A percentile compares a stretch with the other conserved stretches of the same genome.
phyloP scores from a whole-genome alignment of 2,888 invertebrate species.

The Galeopsomyia nigrocyanea region DNA sequence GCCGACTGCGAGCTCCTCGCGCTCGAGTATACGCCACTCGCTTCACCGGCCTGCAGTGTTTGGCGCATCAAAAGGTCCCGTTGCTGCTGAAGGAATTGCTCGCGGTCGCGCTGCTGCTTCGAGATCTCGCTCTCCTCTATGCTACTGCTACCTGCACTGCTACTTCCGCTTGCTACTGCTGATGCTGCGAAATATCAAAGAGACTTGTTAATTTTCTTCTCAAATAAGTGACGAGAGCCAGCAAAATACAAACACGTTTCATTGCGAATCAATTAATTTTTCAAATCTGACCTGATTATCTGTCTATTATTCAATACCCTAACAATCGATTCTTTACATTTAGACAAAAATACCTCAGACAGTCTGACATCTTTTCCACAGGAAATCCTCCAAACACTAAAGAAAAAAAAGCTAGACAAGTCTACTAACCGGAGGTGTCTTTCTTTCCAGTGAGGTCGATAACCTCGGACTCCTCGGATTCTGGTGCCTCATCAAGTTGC shows the following conservation, averaged over 20 bases:
- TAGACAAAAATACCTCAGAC: too few relatives aligned
- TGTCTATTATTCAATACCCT: too few relatives aligned
- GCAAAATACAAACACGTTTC: too few relatives aligned
- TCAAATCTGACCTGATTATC: too few relatives aligned
- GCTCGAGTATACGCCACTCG: constrained; percentile 64
- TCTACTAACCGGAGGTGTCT: constrained; percentile 58
- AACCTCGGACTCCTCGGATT: constrained; percentile 71
- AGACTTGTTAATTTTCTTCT: too few relatives aligned
- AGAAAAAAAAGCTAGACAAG: neutral
- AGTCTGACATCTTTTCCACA: too few relatives aligned
- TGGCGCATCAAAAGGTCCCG: constrained; percentile 76
- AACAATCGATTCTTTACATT: too few relatives aligned
- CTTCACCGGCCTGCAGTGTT: constrained; percentile 71
- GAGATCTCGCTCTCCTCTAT: constrained; percentile 70
- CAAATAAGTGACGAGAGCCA: too few relatives aligned
- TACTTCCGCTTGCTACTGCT: constrained; percentile 26
- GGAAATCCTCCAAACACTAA: neutral
- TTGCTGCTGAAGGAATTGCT: constrained; percentile 77
- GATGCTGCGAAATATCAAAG: too few relatives aligned
- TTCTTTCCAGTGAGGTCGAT: constrained; percentile 84
- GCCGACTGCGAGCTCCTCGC: constrained; percentile 65
- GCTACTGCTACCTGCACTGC: constrained; percentile 28
- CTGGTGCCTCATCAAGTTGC: constrained; percentile 75
- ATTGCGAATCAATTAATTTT: too few relatives aligned
- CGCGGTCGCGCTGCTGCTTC: constrained; percentile 73